A percentile compares a stretch with the other conserved stretches of the same genome.
Conservation (phyloP, 2,888 invertebrate species). For the Uropetala carovei region DNA sequence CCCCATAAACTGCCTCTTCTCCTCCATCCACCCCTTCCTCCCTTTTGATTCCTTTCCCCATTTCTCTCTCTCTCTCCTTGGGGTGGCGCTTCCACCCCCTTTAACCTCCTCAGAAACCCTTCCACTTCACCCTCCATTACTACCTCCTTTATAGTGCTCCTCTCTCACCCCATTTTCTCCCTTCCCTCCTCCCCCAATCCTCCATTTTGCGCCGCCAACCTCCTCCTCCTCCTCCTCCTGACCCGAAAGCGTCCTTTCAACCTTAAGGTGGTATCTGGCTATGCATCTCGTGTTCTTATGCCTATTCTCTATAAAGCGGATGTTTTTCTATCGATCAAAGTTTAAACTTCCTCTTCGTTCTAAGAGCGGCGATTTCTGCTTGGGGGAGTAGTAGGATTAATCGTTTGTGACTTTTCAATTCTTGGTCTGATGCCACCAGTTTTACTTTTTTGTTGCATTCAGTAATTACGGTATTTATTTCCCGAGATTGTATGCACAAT, state of each 20-base stretch:
- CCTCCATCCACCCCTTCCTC: background rate
- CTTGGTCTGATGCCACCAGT: too few species aligned
- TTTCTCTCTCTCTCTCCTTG: background rate
- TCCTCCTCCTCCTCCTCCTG: background rate
- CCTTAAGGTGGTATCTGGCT: background rate
- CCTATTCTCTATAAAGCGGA: background rate
- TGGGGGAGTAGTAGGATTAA: too few species aligned
- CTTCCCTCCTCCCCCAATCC: background rate
- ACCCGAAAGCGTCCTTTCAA: background rate
- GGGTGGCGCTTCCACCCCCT: background rate
- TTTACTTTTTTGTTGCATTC: too few species aligned
- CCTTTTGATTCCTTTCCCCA: background rate
- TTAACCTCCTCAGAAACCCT: background rate
- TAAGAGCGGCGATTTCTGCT: too few species aligned
- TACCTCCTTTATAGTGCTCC: slow-evolving; percentile 7
- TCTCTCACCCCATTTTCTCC: background rate
- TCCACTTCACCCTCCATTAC: slow-evolving; percentile 10
- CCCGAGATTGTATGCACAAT: too few species aligned
- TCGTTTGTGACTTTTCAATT: too few species aligned
- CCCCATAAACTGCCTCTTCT: background rate
- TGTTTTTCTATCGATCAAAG: background rate
- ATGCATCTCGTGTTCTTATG: background rate
- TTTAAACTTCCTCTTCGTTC: too few species aligned
- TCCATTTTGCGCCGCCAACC: background rate
- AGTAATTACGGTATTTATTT: too few species aligned